Base-by-base conservation (phyloP, 2,113 vertebrate species). In the Pomatorhinus ruficollis region DNA sequence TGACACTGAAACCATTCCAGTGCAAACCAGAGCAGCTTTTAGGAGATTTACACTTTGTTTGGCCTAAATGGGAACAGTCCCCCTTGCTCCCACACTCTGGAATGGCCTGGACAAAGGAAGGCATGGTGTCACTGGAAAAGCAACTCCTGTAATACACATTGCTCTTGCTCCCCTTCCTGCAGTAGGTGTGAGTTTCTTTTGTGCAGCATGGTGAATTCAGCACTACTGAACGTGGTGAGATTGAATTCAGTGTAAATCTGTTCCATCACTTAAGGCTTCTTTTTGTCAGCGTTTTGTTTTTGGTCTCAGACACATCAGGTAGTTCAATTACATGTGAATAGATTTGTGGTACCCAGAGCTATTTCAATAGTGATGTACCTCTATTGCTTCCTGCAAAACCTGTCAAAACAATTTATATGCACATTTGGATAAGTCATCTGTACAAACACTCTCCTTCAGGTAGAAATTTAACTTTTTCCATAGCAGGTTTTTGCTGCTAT, bases 391-490 rank as follows among this genome's bases (percentile, higher is more conserved):
- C 78, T 93, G 93, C 60, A 96, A 92, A 97, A 93, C 45, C 83
- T 70, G 65, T 97, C 95, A 93, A 93, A 91, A 84, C 77, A 94
- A 90, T 96, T 88, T 49, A 53, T 83, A 96, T 90, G 57, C 81
- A 91, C 71, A 52, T 96, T 76, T 94, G 88, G 96, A 80, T 82
- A 80, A 95, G 74, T n/a, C 56, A 74, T 96, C 53, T 94, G 65
- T 75, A 71, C 74, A 87, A 91, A 95, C 80, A 70, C 37, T 83
- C 53, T 91, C 82, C 95, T 97, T 97, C 19, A 5, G 70, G 88
- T 50, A 93, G 52, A 96, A 91, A 95, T 82, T 89, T 78, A 90
- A 90, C 96, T 96, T 96, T 84, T 96, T 97, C 85, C 4, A 5
- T 50, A 91, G 61, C 72, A 93, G 61, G n/a, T 74, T 95, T 75